These are phyloP conservation scores for Elachura formosa DNA, from an alignment of 2,113 vertebrate genomes.

Conservation along the genomic window DNA sequence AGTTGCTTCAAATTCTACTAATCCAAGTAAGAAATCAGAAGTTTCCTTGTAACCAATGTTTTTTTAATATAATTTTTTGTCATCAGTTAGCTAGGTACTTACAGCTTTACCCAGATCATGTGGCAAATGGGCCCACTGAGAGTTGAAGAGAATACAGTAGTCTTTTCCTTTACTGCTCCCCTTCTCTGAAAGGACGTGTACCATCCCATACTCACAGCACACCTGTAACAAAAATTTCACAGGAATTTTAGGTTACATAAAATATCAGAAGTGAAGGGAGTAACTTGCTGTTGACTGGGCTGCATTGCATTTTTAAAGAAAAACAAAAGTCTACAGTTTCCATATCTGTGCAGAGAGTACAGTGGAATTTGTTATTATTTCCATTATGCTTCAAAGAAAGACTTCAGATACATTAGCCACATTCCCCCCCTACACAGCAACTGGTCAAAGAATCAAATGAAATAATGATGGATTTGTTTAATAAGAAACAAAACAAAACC, in stretches of 20 bases:
- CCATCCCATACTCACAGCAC: slow-evolving; percentile 87
- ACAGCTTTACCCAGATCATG: slow-evolving; percentile 91
- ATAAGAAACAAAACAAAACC: background rate
- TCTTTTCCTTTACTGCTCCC: slow-evolving; percentile 81
- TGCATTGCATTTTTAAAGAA: background rate
- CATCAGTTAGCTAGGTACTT: slow-evolving; percentile 56
- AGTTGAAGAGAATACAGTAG: slow-evolving; percentile 95
- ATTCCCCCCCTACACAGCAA: background rate
- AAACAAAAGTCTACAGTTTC: background rate
- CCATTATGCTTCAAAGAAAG: background rate
- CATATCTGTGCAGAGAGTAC: background rate
- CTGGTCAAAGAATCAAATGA: background rate
- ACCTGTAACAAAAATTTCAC: slow-evolving; percentile 66
- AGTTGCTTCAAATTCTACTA: background rate
- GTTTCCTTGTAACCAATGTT: background rate
- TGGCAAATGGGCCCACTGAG: slow-evolving; percentile 90
- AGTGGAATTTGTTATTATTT: background rate
- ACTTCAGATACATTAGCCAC: background rate
- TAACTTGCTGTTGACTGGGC: background rate
- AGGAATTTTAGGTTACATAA: background rate
- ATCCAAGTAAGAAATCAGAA: background rate
- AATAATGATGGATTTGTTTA: background rate
- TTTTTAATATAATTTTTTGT: background rate
- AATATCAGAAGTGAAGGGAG: background rate
- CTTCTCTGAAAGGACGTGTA: slow-evolving; percentile 81